Conservation (phyloP, 1,140 invertebrate genomes). For the Trinorchestia longiramus region DNA sequence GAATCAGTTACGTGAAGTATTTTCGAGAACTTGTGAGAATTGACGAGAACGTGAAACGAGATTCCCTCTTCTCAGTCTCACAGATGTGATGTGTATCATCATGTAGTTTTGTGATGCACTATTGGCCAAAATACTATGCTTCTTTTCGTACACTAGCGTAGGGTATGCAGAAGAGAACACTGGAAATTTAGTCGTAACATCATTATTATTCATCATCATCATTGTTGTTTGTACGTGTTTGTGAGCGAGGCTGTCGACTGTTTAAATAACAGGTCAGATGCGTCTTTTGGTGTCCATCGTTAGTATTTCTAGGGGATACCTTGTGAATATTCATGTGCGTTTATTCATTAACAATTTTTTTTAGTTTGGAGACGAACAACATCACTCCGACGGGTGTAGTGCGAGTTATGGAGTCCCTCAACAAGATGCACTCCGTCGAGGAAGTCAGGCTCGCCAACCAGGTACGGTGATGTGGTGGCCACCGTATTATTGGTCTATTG, state of each 20-base stretch:
- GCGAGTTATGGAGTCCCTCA: conserved; percentile 85
- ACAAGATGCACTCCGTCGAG: conserved; percentile 87
- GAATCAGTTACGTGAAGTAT: too few relatives aligned
- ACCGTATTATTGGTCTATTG: too few relatives aligned
- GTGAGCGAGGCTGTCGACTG: background rate
- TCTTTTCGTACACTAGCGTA: too few relatives aligned
- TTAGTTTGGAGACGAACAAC: conserved; percentile 93
- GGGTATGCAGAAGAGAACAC: too few relatives aligned
- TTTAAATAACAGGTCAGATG: background rate
- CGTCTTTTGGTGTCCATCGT: background rate
- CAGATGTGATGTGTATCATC: too few relatives aligned
- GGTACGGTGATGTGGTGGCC: conserved; percentile 73
- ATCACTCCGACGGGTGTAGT: conserved; percentile 87
- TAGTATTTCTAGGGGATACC: background rate
- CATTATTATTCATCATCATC: too few relatives aligned
- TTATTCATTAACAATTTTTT: conserved; percentile 57
- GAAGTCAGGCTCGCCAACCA: conserved; percentile 96
- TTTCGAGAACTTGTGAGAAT: too few relatives aligned
- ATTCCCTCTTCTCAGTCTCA: too few relatives aligned
- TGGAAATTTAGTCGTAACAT: too few relatives aligned
- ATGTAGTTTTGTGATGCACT: too few relatives aligned
- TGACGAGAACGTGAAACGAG: too few relatives aligned
- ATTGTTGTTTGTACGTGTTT: background rate
- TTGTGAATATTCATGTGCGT: background rate
- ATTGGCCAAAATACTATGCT: too few relatives aligned